These are phyloP conservation scores for Sebastolobus alascanus DNA, from an alignment of 2,797 vertebrate species.

Conservation along the genomic window DNA sequence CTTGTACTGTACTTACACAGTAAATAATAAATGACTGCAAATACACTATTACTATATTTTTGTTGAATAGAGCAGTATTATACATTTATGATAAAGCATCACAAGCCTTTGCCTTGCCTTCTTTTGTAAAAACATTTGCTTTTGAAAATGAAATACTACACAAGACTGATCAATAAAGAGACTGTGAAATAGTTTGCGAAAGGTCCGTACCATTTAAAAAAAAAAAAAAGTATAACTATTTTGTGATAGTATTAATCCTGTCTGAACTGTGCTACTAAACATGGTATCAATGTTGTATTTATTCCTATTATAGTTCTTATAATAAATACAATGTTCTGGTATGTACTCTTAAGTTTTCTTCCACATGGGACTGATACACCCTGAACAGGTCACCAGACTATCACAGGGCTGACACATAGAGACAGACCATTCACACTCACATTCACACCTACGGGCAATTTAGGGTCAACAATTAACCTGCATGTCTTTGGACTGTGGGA, in stretches of 20 bases:
- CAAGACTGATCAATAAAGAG: constrained; percentile 79
- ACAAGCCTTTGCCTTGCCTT: constrained; percentile 55
- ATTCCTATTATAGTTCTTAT: constrained; percentile 75
- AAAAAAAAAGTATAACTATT: constrained; percentile 55
- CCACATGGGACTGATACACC: constrained; percentile 4
- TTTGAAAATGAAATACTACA: constrained; percentile 76
- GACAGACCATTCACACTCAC: too few species aligned
- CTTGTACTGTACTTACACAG: constrained; percentile 83
- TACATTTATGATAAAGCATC: constrained; percentile 73
- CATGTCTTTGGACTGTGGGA: too few species aligned
- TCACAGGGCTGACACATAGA: too few species aligned
- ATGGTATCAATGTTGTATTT: constrained; percentile 75
- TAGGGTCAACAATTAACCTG: too few species aligned
- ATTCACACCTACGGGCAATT: too few species aligned
- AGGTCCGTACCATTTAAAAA: constrained; percentile 62
- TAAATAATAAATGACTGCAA: constrained; percentile 80
- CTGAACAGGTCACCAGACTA: too few species aligned
- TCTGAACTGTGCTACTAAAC: constrained; percentile 74
- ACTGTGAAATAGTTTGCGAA: constrained; percentile 71
- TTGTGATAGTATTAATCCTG: constrained; percentile 69
- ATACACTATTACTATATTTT: constrained; percentile 77
- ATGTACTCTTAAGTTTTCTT: constrained; percentile 54
- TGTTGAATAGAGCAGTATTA: constrained; percentile 73
- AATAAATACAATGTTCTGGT: constrained; percentile 79
- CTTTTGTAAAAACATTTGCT: constrained; percentile 77